phyloP scores from a whole-genome alignment of 2,888 invertebrate species.

The Azorinus chamasolen region DNA sequence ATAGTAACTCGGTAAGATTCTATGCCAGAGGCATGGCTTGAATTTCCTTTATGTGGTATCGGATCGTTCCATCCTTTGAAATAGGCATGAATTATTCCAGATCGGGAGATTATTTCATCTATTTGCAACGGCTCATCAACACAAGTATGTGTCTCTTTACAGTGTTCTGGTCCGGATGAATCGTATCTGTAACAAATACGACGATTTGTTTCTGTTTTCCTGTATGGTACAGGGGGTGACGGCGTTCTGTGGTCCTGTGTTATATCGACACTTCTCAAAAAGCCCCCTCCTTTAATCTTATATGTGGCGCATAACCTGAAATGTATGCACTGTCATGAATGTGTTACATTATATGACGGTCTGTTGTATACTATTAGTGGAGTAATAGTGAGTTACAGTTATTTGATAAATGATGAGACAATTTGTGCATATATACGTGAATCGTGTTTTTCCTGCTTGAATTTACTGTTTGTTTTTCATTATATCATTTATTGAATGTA shows the following conservation, averaged over 20 bases:
- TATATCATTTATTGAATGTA: too few species aligned
- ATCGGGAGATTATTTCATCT: background rate
- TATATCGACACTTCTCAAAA: background rate
- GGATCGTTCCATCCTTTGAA: conserved; percentile 15
- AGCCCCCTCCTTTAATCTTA: conserved; percentile 16
- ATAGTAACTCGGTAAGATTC: background rate
- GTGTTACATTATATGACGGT: too few species aligned
- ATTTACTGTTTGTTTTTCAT: too few species aligned
- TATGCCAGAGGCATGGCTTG: conserved; percentile 11
- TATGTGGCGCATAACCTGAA: conserved; percentile 18
- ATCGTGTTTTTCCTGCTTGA: too few species aligned
- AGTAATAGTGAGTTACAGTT: too few species aligned
- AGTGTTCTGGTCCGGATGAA: background rate
- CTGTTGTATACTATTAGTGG: too few species aligned
- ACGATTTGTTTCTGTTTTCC: conserved; percentile 10
- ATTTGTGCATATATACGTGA: too few species aligned
- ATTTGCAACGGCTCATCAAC: background rate
- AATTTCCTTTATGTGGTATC: background rate
- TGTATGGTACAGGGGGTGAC: conserved; percentile 8
- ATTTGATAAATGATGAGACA: too few species aligned
- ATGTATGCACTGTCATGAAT: too few species aligned
- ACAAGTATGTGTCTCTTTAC: background rate
- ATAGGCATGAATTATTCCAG: background rate
- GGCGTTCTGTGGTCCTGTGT: background rate
- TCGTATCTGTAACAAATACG: conserved; percentile 22